Evolutionary conservation across 2,888 invertebrate genomes (phyloP).

Genomic region (Tetanocera ferruginea): DNA sequence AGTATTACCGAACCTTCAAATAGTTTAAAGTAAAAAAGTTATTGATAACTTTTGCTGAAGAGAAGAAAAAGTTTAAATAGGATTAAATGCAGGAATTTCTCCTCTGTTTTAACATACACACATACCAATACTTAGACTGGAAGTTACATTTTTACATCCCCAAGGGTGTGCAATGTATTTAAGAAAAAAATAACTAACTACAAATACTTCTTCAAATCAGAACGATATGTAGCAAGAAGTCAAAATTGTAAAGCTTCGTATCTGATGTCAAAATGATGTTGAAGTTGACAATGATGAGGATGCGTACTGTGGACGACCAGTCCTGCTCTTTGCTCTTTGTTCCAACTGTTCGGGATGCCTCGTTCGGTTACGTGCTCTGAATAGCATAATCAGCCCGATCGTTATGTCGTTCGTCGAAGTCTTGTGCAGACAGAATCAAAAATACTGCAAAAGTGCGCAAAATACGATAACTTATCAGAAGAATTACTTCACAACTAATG

Average conservation of each 20-base stretch:
- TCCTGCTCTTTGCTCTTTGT: constrained; percentile 18
- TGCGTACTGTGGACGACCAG: constrained; percentile 28
- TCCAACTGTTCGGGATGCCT: constrained; percentile 64
- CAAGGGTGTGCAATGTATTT: constrained; percentile 10
- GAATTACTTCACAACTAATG: constrained; percentile 43
- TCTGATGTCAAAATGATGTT: constrained; percentile 42
- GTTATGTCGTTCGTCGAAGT: constrained; percentile 34
- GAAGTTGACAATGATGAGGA: constrained; percentile 46
- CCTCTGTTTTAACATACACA: neutral
- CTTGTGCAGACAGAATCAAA: constrained; percentile 41
- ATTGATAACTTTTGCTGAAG: too few species aligned
- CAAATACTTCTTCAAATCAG: constrained; percentile 12
- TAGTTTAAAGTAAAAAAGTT: too few species aligned
- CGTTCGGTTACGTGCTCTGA: constrained; percentile 61
- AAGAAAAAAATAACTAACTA: neutral
- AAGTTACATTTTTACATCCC: constrained; percentile 14
- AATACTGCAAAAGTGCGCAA: constrained; percentile 30
- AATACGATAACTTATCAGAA: constrained; percentile 44
- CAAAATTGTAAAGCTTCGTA: constrained; percentile 30
- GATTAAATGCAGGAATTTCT: neutral
- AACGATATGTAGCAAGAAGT: constrained; percentile 18
- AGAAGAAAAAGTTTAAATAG: neutral
- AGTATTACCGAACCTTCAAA: neutral
- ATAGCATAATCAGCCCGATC: constrained; percentile 51
- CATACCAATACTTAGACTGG: constrained; percentile 1